A percentile compares a stretch with the other conserved stretches of the same genome.
Evolutionary conservation across 2,888 invertebrate species (phyloP).

Genomic region (Sympetrum striolatum): DNA sequence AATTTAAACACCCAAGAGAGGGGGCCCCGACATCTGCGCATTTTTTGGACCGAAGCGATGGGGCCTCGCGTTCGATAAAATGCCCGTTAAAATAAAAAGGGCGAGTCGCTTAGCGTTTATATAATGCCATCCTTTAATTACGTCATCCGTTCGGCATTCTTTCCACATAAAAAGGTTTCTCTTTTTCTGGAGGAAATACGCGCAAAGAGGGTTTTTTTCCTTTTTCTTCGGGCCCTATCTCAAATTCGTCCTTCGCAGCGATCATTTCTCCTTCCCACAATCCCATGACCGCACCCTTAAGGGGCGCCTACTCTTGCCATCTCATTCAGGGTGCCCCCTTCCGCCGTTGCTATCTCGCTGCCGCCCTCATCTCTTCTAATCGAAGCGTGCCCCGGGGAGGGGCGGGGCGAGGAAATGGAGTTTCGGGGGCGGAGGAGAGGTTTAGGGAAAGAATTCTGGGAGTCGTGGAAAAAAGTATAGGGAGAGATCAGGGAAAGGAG

Average conservation of each 20-base stretch:
- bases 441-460: background rate
- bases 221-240: background rate
- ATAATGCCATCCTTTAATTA: no score
- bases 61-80: no score
- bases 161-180: no score
- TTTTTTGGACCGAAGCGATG: no score
- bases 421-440: background rate
- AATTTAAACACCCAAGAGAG: no score
- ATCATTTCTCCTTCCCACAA: background rate
- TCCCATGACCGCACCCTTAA: background rate
- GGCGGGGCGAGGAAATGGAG: background rate
- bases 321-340: background rate
- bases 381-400: conserved; percentile 22
- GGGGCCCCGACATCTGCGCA: no score
- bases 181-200: no score
- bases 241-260: background rate
- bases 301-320: background rate
- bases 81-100: no score
- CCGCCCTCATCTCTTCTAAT: conserved; percentile 37
- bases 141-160: no score
- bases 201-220: background rate
- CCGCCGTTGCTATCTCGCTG: conserved; percentile 17
- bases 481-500: background rate
- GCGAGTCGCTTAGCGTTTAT: no score
- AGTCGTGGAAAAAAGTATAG: background rate